Base-by-base conservation (phyloP, 2,113 vertebrate species). In the Gnathonemus echidnorhynchus region DNA sequence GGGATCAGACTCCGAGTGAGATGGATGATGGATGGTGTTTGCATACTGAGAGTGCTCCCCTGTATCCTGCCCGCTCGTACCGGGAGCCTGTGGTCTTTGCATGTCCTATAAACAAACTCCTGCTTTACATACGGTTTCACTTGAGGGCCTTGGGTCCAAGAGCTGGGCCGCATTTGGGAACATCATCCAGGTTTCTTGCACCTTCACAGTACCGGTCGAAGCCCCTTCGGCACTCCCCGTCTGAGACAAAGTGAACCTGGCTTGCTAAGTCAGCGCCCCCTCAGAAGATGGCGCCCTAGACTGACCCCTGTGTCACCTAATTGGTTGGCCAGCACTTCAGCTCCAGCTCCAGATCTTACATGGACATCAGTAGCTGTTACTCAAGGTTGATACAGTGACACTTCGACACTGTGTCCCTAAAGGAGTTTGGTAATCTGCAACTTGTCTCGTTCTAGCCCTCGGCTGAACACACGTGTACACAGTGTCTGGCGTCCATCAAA, bases 61-160 rank as follows among this genome's bases (percentile, higher is more conserved):
- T n/a, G 77, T 86, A 31, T 77, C 45, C 13, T 62, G n/a, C 31
- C 17, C 13, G 17, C 50, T 87, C 58, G 89, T 35, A 88, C 70
- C 27, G 9, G 88, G 84, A 66, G 90, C 89, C 87, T 77, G 86
- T 87, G 70, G 87, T 35, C 84, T 93, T 93, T 93, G 91, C 91
- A 91, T 93, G 85, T 9, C 84, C n/a, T 91, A 10, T 89, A 77
- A 88, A 89, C 90, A 91, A 85, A 92, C 87, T 91, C 70, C 74
- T 90, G 58, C 39, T 93, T 93, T 93, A 90, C 92, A 93, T 92
- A 91, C 48, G 87, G 35, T 45, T 58, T 80, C 77, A 17, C 84
- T 35, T n/a, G 70, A 62, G 24, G 56, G 70, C 88, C 48, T 86
- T 35, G 50, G 35, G 49, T 89, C 15, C 31, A 52, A 27, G 49